Evolutionary conservation across 2,888 invertebrate genomes (phyloP).

Genomic region (Acronicta leporina): DNA sequence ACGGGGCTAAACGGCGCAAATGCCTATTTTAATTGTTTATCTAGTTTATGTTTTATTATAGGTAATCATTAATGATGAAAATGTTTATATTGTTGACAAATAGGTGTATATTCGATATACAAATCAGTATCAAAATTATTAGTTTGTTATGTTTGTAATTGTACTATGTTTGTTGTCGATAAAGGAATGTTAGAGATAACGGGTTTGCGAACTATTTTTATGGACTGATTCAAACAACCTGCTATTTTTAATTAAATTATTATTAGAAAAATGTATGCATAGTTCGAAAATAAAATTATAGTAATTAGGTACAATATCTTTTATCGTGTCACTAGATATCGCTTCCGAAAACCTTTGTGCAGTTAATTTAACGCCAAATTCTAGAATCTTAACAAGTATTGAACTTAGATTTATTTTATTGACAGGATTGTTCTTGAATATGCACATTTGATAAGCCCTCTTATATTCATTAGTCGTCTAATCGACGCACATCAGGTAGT

Average conservation of each 20-base stretch:
- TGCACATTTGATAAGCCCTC: conserved; percentile 35
- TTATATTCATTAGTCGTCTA: conserved; percentile 23
- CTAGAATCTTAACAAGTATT: conserved; percentile 62
- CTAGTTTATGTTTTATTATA: conserved; percentile 44
- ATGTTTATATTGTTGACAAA: conserved; percentile 56
- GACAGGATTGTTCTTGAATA: conserved; percentile 27
- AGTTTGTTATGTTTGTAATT: conserved; percentile 56
- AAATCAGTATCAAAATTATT: conserved; percentile 53
- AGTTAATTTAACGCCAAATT: conserved; percentile 74
- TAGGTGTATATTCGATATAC: conserved; percentile 52
- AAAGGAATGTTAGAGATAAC: conserved; percentile 41
- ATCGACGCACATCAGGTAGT: conserved; percentile 22
- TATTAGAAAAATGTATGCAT: conserved; percentile 21
- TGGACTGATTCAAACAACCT: conserved; percentile 46
- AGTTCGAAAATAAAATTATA: conserved; percentile 27
- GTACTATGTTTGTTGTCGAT: conserved; percentile 56
- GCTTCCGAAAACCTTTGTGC: conserved; percentile 51
- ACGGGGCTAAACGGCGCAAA: conserved; percentile 28
- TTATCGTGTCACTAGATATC: conserved; percentile 54
- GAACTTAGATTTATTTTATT: conserved; percentile 40
- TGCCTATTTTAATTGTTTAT: conserved; percentile 42
- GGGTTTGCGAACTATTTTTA: conserved; percentile 40
- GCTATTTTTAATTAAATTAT: conserved; percentile 33
- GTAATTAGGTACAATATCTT: conserved; percentile 26
- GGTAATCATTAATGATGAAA: conserved; percentile 29